Conservation (phyloP, 2,797 vertebrate species). For the Loriculus beryllinus region DNA sequence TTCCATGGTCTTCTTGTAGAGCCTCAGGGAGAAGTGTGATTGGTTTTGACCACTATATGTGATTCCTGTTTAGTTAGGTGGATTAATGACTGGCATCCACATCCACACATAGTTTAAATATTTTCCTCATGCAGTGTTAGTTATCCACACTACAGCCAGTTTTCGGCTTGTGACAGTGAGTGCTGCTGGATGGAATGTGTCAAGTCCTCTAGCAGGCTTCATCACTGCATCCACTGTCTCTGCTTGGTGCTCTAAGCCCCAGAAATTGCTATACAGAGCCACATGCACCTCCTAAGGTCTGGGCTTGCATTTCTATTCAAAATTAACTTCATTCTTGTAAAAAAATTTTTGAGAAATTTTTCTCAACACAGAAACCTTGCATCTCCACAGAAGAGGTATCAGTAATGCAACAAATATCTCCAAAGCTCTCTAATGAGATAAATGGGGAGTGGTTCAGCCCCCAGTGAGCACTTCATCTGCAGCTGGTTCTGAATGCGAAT, state of each 20-base stretch:
- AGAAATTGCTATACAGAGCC: neutral
- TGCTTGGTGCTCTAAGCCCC: neutral
- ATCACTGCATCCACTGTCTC: neutral
- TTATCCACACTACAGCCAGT: neutral
- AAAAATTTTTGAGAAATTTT: neutral
- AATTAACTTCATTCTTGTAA: neutral
- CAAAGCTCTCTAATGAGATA: fast-evolving
- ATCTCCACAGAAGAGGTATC: neutral
- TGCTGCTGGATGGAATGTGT: neutral
- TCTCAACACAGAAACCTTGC: neutral
- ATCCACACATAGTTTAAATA: neutral
- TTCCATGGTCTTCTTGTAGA: neutral
- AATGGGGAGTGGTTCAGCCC: neutral
- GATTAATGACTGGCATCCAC: neutral
- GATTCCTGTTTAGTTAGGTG: neutral
- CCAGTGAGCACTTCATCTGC: fast-evolving
- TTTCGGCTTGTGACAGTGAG: neutral
- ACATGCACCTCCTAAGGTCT: fast-evolving
- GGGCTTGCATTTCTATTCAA: neutral
- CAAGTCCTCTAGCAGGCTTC: neutral
- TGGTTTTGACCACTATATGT: fast-evolving
- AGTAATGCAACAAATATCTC: neutral
- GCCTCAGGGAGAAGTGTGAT: neutral
- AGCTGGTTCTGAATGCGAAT: neutral
- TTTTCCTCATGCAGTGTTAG: neutral